A percentile compares a stretch with the other conserved stretches of the same genome.
Conservation (phyloP, 2,797 vertebrate species). For the Toxotes lorentzi region DNA sequence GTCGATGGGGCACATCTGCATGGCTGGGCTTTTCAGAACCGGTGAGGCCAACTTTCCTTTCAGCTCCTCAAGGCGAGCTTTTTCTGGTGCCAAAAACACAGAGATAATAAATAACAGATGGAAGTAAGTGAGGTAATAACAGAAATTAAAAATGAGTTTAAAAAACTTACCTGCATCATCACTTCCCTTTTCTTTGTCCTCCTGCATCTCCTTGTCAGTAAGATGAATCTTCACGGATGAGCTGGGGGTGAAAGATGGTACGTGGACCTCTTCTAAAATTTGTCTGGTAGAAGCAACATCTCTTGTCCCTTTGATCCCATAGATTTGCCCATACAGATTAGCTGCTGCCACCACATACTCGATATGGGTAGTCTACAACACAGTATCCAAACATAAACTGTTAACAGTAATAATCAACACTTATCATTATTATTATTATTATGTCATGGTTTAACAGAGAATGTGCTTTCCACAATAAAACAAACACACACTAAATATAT, state of each 20-base stretch:
- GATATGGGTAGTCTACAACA: constrained; percentile 82
- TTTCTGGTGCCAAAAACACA: constrained; percentile 71
- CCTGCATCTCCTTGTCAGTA: constrained; percentile 78
- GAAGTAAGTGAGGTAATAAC: constrained; percentile 1
- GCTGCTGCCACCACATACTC: constrained; percentile 88
- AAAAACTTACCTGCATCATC: constrained; percentile 79
- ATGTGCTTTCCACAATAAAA: background rate
- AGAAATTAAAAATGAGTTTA: background rate
- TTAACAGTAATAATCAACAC: background rate
- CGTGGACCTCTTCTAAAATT: constrained; percentile 63
- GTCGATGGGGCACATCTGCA: constrained; percentile 84
- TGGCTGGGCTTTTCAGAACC: constrained; percentile 45
- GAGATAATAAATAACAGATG: constrained; percentile 19
- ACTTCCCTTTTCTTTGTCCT: constrained; percentile 45
- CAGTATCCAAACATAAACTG: constrained; percentile 1
- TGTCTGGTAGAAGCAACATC: constrained; percentile 53
- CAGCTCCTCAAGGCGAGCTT: constrained; percentile 71
- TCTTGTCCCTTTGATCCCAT: constrained; percentile 76
- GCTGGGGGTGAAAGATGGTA: constrained; percentile 74
- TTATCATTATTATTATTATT: no score
- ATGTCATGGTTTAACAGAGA: background rate
- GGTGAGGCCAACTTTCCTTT: constrained; percentile 69
- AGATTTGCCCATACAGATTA: constrained; percentile 85
- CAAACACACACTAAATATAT: background rate
- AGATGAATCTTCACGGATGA: constrained; percentile 78